phyloP scores from a whole-genome alignment of 1,140 invertebrate species.

The Drosophila truncata region DNA sequence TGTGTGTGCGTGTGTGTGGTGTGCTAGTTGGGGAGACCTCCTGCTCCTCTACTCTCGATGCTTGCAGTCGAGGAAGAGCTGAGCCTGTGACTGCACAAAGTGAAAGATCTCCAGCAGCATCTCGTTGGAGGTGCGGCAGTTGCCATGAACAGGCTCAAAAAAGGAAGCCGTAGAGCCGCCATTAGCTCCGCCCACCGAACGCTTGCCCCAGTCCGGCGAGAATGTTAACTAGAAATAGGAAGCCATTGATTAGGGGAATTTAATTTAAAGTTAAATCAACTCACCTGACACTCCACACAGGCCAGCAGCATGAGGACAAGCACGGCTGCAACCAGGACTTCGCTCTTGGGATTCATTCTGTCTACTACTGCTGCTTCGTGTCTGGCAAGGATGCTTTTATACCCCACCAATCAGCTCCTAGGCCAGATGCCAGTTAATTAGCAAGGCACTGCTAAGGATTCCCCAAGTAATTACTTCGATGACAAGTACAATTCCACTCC shows the following conservation, averaged over 20 bases:
- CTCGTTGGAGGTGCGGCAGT: conserved; percentile 81
- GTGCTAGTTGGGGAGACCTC: conserved; percentile 17
- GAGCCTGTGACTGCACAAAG: conserved; percentile 78
- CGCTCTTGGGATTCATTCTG: conserved; percentile 70
- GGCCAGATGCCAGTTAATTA: conserved; percentile 42
- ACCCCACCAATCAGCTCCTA: conserved; percentile 3
- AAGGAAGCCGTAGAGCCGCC: conserved; percentile 52
- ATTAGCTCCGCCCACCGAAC: conserved; percentile 57
- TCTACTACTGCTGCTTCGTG: conserved; percentile 7
- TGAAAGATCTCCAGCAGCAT: conserved; percentile 82
- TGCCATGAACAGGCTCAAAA: conserved; percentile 63
- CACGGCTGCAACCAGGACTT: conserved; percentile 61
- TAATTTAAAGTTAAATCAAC: not conserved
- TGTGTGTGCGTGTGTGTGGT: conserved; percentile 27
- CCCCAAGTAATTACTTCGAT: conserved; percentile 16
- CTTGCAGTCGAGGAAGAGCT: conserved; percentile 81
- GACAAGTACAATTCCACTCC: conserved; percentile 4
- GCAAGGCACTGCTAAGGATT: conserved; percentile 55
- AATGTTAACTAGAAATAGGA: conserved; percentile 68
- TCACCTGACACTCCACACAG: conserved; percentile 74
- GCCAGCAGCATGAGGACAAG: conserved; percentile 64
- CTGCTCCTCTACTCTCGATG: conserved; percentile 68
- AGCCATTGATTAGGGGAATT: not conserved
- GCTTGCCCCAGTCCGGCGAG: conserved; percentile 84
- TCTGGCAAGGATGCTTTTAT: conserved; percentile 48